phyloP scores from a whole-genome alignment of 2,797 vertebrate genomes.

The Hippocampus kuda region DNA sequence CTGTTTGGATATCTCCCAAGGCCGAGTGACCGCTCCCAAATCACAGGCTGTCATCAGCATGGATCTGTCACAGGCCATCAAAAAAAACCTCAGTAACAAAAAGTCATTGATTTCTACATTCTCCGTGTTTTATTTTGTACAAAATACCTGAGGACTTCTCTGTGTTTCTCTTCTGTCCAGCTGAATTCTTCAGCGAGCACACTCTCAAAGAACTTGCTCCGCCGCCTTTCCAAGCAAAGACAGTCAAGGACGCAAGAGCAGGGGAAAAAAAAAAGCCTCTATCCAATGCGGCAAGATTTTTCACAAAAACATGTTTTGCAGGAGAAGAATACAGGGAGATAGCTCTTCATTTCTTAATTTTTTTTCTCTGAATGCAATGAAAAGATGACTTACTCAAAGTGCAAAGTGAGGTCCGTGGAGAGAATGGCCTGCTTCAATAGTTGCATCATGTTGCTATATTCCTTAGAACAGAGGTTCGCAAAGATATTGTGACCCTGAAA shows the following conservation, averaged over 20 bases:
- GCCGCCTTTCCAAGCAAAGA: conserved; percentile 54
- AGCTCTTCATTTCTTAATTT: neutral
- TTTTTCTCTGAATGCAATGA: neutral
- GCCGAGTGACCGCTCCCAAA: conserved; percentile 72
- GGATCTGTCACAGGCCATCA: conserved; percentile 53
- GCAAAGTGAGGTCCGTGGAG: conserved; percentile 72
- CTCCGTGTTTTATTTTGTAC: conserved; percentile 1
- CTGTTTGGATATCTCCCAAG: conserved; percentile 76
- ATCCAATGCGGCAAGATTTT: neutral
- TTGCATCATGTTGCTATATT: conserved; percentile 77
- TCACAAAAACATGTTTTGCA: neutral
- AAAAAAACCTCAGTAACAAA: neutral
- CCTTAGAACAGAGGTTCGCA: conserved; percentile 72
- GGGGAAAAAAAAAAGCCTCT: neutral
- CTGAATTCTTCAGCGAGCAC: conserved; percentile 66
- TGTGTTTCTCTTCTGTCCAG: conserved; percentile 67
- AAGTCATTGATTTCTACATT: conserved; percentile 2
- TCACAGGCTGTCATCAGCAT: conserved; percentile 77
- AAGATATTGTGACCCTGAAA: conserved; percentile 76
- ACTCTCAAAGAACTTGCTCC: conserved; percentile 68
- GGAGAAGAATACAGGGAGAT: neutral
- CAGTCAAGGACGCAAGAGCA: conserved; percentile 16
- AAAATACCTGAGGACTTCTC: conserved; percentile 68
- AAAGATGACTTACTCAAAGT: conserved; percentile 70
- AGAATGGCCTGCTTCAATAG: conserved; percentile 74